Evolutionary conservation across 2,113 vertebrate genomes (phyloP).

Genomic region (Cavia aperea): DNA sequence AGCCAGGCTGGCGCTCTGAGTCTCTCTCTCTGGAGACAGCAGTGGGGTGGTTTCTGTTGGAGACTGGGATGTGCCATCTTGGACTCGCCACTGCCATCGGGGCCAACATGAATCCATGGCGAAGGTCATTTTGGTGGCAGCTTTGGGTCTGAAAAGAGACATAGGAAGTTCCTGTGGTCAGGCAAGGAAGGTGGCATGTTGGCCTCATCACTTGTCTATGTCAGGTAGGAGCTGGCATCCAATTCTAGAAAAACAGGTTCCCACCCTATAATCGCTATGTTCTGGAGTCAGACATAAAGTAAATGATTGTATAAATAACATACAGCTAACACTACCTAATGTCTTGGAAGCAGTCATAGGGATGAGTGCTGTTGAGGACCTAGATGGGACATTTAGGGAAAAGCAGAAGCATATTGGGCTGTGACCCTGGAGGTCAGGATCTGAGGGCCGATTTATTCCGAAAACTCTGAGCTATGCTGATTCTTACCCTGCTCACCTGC

Average conservation of each 20-base stretch:
- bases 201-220: not conserved
- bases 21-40: constrained; percentile 44
- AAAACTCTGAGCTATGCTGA: no score
- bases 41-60: constrained; percentile 70
- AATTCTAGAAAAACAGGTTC: not conserved
- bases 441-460: not conserved
- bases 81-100: constrained; percentile 56
- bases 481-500: not conserved
- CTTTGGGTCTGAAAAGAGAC: constrained; percentile 56
- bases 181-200: not conserved
- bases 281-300: not conserved
- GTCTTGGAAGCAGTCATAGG: not conserved
- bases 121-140: constrained; percentile 63
- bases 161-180: not conserved
- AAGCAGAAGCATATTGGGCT: not conserved
- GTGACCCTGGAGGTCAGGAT: not conserved
- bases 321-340: not conserved
- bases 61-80: not conserved
- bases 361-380: no score
- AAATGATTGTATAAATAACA: not conserved
- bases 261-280: not conserved
- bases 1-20: not conserved
- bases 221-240: not conserved
- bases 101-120: constrained; percentile 70
- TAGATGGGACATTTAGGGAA: not conserved